Conservation (phyloP, 2,797 vertebrate species). For the Neoniphon sammara region DNA sequence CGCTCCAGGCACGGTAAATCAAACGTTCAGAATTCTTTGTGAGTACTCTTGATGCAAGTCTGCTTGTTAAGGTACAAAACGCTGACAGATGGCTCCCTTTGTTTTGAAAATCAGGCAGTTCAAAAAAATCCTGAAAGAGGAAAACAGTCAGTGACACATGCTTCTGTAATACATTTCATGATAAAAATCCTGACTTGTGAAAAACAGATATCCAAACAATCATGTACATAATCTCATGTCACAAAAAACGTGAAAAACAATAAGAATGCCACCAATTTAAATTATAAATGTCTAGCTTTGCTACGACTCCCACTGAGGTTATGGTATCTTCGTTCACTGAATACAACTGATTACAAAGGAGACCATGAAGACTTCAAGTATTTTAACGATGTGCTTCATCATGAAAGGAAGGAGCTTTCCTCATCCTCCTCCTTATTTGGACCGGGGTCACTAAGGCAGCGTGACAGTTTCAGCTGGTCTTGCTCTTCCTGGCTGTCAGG, state of each 20-base stretch:
- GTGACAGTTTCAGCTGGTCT: constrained; percentile 80
- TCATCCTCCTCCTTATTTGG: constrained; percentile 82
- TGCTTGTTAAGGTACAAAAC: constrained; percentile 30
- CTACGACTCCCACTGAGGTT: neutral
- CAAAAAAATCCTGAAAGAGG: constrained; percentile 1
- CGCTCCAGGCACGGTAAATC: constrained; percentile 23
- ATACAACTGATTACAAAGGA: neutral
- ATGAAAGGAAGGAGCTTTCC: constrained; percentile 75
- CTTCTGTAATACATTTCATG: constrained; percentile 40
- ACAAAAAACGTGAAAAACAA: constrained; percentile 12
- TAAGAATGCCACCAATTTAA: constrained; percentile 1
- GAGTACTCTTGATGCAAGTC: neutral
- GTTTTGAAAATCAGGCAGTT: neutral
- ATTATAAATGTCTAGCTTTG: constrained; percentile 41
- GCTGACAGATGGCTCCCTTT: constrained; percentile 8
- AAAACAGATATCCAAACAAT: neutral
- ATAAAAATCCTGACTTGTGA: constrained; percentile 13
- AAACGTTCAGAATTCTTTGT: constrained; percentile 12
- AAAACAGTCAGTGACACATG: neutral
- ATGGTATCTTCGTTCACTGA: neutral
- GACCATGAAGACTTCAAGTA: constrained; percentile 1
- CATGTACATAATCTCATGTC: constrained; percentile 2
- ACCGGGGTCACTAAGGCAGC: constrained; percentile 91
- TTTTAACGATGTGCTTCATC: constrained; percentile 31
- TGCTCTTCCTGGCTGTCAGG: constrained; percentile 76